Percentiles rank a stretch among this genome's conserved stretches.
phyloP scores from a whole-genome alignment of 2,888 invertebrate genomes.

The Trachelus troglodyta region DNA sequence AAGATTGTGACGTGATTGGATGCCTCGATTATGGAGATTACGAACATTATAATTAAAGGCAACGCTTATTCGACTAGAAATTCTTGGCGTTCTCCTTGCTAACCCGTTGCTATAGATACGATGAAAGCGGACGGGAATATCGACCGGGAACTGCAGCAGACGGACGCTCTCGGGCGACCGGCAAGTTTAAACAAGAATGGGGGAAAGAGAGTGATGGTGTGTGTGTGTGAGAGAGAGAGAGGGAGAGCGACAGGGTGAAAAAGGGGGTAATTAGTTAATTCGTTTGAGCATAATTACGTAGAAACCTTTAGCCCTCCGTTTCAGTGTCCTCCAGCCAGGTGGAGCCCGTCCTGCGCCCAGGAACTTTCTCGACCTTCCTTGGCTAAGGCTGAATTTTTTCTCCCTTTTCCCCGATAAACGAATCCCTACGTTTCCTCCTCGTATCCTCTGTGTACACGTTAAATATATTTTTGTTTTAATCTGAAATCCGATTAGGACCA shows the following conservation, averaged over 20 bases:
- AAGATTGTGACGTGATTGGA: neutral
- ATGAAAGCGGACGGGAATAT: slow-evolving; percentile 52
- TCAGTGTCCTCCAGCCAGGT: neutral
- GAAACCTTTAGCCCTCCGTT: slow-evolving; percentile 20
- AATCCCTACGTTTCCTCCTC: neutral
- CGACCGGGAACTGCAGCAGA: slow-evolving; percentile 51
- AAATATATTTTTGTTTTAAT: neutral
- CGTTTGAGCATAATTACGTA: slow-evolving; percentile 43
- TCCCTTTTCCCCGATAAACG: neutral
- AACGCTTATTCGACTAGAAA: slow-evolving; percentile 47
- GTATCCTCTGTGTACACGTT: neutral
- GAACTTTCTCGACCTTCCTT: neutral
- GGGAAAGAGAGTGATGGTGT: slow-evolving; percentile 19
- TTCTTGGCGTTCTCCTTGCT: slow-evolving; percentile 40
- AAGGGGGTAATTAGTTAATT: slow-evolving; percentile 49
- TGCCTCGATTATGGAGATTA: neutral
- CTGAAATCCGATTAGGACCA: neutral
- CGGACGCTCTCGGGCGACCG: slow-evolving; percentile 40
- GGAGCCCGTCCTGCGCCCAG: neutral
- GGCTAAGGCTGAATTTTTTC: neutral
- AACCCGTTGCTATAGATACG: slow-evolving; percentile 58
- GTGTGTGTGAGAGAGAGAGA: slow-evolving; percentile 3
- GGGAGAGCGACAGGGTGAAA: slow-evolving; percentile 11
- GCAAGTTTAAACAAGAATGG: slow-evolving; percentile 34
- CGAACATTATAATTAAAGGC: slow-evolving; percentile 48